A percentile compares a stretch with the other conserved stretches of the same genome.
Conservation (phyloP, 2,113 vertebrate genomes). For the Phodopus roborovskii region DNA sequence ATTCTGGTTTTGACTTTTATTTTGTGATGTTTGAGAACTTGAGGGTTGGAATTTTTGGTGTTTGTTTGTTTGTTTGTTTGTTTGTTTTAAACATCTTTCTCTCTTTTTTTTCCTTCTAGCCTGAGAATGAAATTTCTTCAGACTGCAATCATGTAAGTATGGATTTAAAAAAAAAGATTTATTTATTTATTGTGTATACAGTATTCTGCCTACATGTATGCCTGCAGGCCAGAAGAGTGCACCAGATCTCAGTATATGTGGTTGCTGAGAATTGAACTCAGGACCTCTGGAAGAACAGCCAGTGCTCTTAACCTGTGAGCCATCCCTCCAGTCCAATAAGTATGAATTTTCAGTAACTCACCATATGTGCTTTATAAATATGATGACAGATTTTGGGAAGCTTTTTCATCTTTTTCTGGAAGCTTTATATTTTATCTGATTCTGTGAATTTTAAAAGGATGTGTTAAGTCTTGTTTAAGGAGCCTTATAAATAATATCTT, state of each 20-base stretch:
- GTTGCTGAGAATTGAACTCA: too few relatives aligned
- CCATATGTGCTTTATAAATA: conserved; percentile 49
- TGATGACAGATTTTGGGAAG: conserved; percentile 14
- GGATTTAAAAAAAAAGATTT: not conserved
- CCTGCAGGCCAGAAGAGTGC: too few relatives aligned
- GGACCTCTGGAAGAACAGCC: too few relatives aligned
- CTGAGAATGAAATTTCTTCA: conserved; percentile 95
- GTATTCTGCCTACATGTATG: too few relatives aligned
- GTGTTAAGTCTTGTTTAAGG: conserved; percentile 14
- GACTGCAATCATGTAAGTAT: conserved; percentile 98
- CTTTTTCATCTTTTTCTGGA: conserved; percentile 55
- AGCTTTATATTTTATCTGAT: conserved; percentile 46
- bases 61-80: not conserved
- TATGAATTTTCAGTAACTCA: conserved; percentile 75
- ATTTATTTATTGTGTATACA: too few relatives aligned
- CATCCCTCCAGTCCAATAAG: conserved; percentile 84
- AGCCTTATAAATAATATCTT: not conserved
- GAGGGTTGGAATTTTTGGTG: not conserved
- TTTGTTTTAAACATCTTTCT: conserved; percentile 38
- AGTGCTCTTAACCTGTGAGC: too few relatives aligned
- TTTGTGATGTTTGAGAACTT: conserved; percentile 67
- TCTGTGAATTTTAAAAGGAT: conserved; percentile 44
- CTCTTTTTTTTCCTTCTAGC: conserved; percentile 81
- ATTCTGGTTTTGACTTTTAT: conserved; percentile 67
- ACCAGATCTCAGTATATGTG: too few relatives aligned